Base-by-base conservation (phyloP, 2,888 invertebrate genomes). In the Saturnia japonica region DNA sequence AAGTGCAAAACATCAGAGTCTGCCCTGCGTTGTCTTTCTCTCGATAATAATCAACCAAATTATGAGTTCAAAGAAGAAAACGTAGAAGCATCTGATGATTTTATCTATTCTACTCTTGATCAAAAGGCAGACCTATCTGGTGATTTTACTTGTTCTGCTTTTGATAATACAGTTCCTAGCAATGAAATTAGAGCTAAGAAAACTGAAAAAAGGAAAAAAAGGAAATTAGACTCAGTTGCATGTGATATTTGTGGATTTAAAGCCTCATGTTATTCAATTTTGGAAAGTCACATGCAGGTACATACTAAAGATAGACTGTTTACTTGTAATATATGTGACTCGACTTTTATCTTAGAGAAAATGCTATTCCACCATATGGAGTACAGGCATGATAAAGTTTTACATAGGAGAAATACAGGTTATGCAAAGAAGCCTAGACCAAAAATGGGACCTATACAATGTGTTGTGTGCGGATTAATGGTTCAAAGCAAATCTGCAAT, bases 1-100 rank as follows among this genome's bases (percentile, higher is more conserved):
- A 89, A 88, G 76, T 92, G 91, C 72, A 89, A 90, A 74, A 84
- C 88, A 0, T 87, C 93, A 0, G 91, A 93, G 74, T 84, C 81
- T 54, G 82, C 85, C 0, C 80, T 94, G 57, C 89, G 89, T 4
- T 72, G 78, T 16, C 77, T 78, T 54, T 75, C 80, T 64, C 74
- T 78, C 4, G 80, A 76, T 7, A 74, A 77, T 4, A 74, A 77
- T 4, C 71, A 81, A 51, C 66, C 78, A 1, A 81, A 82, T 69
- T 70, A 74, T 0, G 84, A 85, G 45, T 66, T 83, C 1, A 83
- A 80, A 69, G 74, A 76, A 11, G 85, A 86, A 74, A 77, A 80
- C 1, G 68, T 76, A 60, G 76, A 75, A 54, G 74, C 72, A 19
- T 72, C n/a, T 19, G 34, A 34, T 14, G 69, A 67, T 19, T 40